Conservation (phyloP, 2,113 vertebrate genomes). For the Rallus limicola region DNA sequence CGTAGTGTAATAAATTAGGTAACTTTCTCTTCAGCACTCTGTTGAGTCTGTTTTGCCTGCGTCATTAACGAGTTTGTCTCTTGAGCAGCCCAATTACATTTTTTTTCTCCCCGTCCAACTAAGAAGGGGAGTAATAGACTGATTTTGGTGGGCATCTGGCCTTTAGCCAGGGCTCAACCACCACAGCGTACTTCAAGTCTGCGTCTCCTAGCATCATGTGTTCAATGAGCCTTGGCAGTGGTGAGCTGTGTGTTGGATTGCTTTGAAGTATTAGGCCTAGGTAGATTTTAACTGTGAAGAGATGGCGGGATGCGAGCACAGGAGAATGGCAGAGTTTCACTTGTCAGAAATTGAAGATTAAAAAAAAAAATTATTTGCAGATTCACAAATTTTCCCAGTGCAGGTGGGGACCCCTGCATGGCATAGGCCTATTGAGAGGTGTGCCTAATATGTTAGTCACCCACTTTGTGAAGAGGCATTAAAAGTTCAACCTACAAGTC, state of each 20-base stretch:
- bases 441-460: not conserved
- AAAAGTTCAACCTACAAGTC: not conserved
- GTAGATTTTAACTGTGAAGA: not conserved
- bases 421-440: not conserved
- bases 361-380: not conserved
- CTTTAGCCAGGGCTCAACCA: too few relatives aligned
- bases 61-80: too few relatives aligned
- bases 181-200: not conserved
- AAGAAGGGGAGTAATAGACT: too few relatives aligned
- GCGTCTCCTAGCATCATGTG: not conserved
- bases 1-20: too few relatives aligned
- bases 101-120: too few relatives aligned
- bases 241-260: not conserved
- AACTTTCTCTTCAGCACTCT: too few relatives aligned
- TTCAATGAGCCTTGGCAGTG: not conserved
- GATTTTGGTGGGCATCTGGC: too few relatives aligned
- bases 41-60: too few relatives aligned
- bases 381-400: not conserved
- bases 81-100: too few relatives aligned
- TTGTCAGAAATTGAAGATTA: not conserved
- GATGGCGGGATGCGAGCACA: not conserved
- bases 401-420: not conserved
- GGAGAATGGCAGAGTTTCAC: not conserved
- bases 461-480: not conserved
- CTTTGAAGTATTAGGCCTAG: not conserved